Conservation (phyloP, 2,888 invertebrate species). For the Drosophila subsilvestris region DNA sequence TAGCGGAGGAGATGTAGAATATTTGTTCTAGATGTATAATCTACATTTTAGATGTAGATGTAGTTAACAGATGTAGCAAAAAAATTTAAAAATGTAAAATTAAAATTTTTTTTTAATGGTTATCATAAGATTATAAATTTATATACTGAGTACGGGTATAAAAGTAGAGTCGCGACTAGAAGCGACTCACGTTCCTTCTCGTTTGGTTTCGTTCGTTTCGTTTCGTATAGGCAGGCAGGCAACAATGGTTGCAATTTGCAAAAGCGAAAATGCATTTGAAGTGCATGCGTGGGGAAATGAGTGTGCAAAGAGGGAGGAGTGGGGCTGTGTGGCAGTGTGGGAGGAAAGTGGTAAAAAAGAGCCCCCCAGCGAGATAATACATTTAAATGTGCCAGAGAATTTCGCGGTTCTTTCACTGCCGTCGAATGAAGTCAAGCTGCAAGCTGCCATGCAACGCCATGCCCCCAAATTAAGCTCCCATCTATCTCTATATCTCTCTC, state of each 20-base stretch:
- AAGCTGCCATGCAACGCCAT: not conserved
- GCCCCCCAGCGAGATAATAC: conserved; percentile 53
- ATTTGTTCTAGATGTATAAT: no score
- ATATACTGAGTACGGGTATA: no score
- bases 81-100: no score
- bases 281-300: conserved; percentile 36
- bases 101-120: no score
- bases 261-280: conserved; percentile 62
- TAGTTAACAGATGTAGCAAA: no score
- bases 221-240: conserved; percentile 39
- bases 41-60: no score
- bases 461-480: not conserved
- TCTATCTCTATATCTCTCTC: no score
- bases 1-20: no score
- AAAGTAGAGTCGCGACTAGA: no score
- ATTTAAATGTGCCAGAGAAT: conserved; percentile 58
- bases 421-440: conserved; percentile 36
- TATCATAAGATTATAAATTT: no score
- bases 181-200: no score
- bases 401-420: conserved; percentile 46
- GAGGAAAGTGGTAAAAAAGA: conserved; percentile 20
- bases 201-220: conserved; percentile 39
- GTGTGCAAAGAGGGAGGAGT: not conserved
- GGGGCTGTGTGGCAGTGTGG: not conserved
- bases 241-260: conserved; percentile 72